Evolutionary conservation across 2,888 invertebrate genomes (phyloP).

Genomic region (Griposia aprilina): DNA sequence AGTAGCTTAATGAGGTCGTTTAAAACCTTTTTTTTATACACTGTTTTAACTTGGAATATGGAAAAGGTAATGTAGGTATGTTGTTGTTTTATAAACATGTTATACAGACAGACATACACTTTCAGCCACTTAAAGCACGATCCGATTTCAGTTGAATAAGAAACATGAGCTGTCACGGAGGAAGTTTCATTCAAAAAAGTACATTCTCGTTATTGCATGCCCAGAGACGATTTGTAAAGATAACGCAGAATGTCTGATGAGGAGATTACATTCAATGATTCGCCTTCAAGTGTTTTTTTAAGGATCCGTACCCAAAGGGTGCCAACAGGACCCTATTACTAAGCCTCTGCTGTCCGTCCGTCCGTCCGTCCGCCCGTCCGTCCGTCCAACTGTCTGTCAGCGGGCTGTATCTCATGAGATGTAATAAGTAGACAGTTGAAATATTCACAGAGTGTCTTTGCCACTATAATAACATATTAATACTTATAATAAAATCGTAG

Average conservation of each 20-base stretch:
- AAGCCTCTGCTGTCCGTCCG: too few relatives aligned
- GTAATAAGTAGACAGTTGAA: too few relatives aligned
- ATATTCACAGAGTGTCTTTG: too few relatives aligned
- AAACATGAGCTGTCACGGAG: conserved; percentile 51
- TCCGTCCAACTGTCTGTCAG: too few relatives aligned
- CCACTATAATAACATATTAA: too few relatives aligned
- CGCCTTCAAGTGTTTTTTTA: conserved; percentile 48
- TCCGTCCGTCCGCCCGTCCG: too few relatives aligned
- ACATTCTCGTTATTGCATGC: conserved; percentile 63
- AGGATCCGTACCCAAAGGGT: too few relatives aligned
- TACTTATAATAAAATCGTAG: too few relatives aligned
- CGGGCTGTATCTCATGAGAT: too few relatives aligned
- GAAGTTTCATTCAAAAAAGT: conserved; percentile 58
- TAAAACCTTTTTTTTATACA: conserved; percentile 18
- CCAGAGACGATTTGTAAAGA: conserved; percentile 65
- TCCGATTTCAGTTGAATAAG: conserved; percentile 57
- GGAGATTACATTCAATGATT: conserved; percentile 64
- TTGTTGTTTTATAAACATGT: not conserved
- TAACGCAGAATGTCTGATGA: conserved; percentile 57
- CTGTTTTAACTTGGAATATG: conserved; percentile 8
- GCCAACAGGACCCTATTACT: too few relatives aligned
- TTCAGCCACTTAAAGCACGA: conserved; percentile 7
- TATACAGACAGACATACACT: not conserved
- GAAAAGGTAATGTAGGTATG: not conserved
- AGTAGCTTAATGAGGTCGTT: conserved; percentile 1